Evolutionary conservation across 2,113 vertebrate genomes (phyloP).

Genomic region (Bambusicola thoracicus): DNA sequence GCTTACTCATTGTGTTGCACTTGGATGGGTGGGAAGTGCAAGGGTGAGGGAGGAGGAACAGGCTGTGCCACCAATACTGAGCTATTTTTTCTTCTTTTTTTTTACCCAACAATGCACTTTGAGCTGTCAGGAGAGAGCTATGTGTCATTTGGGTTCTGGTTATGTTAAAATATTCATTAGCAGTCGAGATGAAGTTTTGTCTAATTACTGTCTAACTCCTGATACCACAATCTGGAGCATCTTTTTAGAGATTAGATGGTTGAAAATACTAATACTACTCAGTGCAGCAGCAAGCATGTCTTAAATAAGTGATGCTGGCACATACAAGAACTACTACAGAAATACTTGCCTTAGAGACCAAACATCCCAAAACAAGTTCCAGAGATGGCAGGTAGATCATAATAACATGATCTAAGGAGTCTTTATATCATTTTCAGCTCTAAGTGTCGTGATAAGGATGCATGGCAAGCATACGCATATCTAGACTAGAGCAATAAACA

Average conservation of each 20-base stretch:
- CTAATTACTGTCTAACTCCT: rapidly evolving
- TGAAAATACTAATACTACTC: neutral
- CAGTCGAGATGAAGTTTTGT: neutral
- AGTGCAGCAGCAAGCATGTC: neutral
- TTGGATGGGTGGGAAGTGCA: neutral
- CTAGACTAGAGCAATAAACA: neutral
- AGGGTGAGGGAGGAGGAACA: neutral
- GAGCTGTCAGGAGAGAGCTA: neutral
- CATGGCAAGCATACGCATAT: neutral
- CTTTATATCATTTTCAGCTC: neutral
- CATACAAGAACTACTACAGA: neutral
- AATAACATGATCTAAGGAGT: neutral
- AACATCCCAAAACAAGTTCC: neutral
- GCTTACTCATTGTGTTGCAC: neutral
- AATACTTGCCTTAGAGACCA: neutral
- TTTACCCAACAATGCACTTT: neutral
- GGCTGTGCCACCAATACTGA: neutral
- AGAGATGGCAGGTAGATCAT: neutral
- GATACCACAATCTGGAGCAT: neutral
- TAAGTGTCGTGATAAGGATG: rapidly evolving
- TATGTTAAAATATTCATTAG: neutral
- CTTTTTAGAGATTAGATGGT: neutral
- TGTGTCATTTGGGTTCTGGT: neutral
- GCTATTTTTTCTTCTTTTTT: neutral
- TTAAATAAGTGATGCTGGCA: neutral